phyloP scores from a whole-genome alignment of 2,888 invertebrate species.

The Aleiodes alternator region DNA sequence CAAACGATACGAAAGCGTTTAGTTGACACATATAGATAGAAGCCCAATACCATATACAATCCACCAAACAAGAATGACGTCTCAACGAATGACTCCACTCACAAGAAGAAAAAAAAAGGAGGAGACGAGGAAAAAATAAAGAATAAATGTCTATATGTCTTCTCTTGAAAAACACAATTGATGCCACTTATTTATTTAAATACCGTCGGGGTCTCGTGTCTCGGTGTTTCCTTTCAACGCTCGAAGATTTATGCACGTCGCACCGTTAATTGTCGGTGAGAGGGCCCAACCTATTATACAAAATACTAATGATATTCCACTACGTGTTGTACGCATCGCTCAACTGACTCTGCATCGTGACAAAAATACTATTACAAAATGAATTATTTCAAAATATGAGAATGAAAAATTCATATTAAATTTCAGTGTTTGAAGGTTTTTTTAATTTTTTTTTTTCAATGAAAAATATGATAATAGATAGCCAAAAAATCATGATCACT shows the following conservation, averaged over 20 bases:
- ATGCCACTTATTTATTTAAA: constrained; percentile 75
- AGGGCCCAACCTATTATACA: constrained; percentile 67
- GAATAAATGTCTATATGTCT: constrained; percentile 39
- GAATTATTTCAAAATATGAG: background rate
- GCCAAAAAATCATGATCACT: too few species aligned
- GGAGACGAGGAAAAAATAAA: too few species aligned
- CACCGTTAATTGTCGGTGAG: constrained; percentile 72
- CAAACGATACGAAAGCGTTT: constrained; percentile 15
- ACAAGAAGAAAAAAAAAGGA: too few species aligned
- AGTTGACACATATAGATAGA: constrained; percentile 27
- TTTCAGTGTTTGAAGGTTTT: background rate
- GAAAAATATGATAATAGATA: too few species aligned
- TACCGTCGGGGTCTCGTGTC: constrained; percentile 72
- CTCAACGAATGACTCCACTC: constrained; percentile 27
- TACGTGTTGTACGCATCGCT: constrained; percentile 47
- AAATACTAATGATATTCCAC: constrained; percentile 72
- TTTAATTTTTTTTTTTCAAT: too few species aligned
- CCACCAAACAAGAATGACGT: constrained; percentile 26
- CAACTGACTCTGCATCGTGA: constrained; percentile 46
- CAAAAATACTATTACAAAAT: constrained; percentile 42
- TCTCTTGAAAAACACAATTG: constrained; percentile 65
- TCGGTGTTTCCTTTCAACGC: constrained; percentile 72
- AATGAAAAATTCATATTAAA: constrained; percentile 1
- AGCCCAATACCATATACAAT: background rate
- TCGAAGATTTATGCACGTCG: constrained; percentile 73